These are phyloP conservation scores for Mugil cephalus DNA, from an alignment of 2,113 vertebrate genomes.

Conservation along the genomic window DNA sequence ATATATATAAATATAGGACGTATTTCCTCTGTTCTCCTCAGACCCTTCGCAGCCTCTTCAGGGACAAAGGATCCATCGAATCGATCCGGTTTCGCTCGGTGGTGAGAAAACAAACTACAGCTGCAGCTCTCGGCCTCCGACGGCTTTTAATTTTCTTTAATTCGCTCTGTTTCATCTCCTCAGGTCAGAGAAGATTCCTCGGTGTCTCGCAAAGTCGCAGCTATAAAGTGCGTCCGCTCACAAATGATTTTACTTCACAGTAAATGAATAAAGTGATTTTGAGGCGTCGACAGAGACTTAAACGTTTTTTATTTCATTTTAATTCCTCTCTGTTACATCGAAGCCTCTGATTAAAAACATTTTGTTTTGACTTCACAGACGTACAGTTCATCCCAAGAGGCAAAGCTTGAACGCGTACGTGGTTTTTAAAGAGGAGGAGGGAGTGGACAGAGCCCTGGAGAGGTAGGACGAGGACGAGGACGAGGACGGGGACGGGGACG, in stretches of 20 bases:
- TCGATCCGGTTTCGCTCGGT: slow-evolving; percentile 93
- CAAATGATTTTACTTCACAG: no score
- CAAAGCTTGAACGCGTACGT: slow-evolving; percentile 93
- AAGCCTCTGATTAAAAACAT: no score
- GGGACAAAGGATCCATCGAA: slow-evolving; percentile 88
- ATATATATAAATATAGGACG: no score
- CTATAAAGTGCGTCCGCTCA: slow-evolving; percentile 92
- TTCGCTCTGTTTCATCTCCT: slow-evolving; percentile 28
- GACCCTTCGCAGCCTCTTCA: slow-evolving; percentile 89
- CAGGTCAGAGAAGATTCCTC: slow-evolving; percentile 91
- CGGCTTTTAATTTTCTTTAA: no score
- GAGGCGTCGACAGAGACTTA: no score
- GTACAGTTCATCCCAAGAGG: slow-evolving; percentile 88
- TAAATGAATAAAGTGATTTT: no score
- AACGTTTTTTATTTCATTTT: no score
- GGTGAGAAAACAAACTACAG: slow-evolving; percentile 82
- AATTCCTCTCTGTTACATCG: no score
- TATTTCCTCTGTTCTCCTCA: no score
- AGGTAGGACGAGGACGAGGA: slow-evolving; percentile 78
- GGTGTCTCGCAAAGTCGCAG: slow-evolving; percentile 89
- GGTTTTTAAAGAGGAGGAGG: slow-evolving; percentile 89
- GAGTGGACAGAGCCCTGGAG: slow-evolving; percentile 84
- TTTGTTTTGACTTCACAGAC: slow-evolving; percentile 74
- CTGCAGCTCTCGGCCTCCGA: no score
- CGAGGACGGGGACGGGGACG: no score